Conservation (phyloP, 2,797 vertebrate species). For the Scleropages formosus region DNA sequence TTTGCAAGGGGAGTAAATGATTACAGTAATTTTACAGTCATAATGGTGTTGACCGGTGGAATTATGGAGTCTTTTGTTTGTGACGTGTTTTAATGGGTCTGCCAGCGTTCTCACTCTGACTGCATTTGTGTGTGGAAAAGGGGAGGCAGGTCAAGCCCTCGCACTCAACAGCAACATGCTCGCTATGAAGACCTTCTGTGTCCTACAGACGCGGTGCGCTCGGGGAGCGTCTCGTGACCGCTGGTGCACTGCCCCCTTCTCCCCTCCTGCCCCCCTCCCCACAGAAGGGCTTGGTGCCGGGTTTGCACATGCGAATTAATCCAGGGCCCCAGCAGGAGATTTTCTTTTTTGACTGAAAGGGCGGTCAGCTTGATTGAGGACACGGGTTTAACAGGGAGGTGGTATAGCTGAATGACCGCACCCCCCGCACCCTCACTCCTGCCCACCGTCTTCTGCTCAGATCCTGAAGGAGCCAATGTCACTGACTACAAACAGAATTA, state of each 20-base stretch:
- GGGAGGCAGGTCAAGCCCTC: background rate
- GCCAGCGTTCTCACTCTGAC: background rate
- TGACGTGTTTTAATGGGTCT: background rate
- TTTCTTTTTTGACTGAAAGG: background rate
- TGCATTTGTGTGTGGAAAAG: background rate
- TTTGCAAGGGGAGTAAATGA: no score
- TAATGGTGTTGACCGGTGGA: no score
- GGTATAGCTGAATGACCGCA: background rate
- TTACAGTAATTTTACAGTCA: no score
- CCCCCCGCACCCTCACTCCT: background rate
- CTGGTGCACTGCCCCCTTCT: background rate
- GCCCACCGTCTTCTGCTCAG: background rate
- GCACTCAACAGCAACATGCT: background rate
- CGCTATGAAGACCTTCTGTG: background rate
- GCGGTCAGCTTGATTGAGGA: constrained; percentile 7
- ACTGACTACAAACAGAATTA: background rate
- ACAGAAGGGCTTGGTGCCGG: background rate
- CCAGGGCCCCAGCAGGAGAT: background rate
- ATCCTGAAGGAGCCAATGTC: background rate
- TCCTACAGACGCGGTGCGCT: background rate
- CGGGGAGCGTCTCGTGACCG: background rate
- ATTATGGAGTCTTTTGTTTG: background rate
- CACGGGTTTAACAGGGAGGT: background rate
- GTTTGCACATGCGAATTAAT: background rate
- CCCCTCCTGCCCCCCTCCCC: background rate